Base-by-base conservation (phyloP, 2,797 vertebrate genomes). In the Paguma larvata region DNA sequence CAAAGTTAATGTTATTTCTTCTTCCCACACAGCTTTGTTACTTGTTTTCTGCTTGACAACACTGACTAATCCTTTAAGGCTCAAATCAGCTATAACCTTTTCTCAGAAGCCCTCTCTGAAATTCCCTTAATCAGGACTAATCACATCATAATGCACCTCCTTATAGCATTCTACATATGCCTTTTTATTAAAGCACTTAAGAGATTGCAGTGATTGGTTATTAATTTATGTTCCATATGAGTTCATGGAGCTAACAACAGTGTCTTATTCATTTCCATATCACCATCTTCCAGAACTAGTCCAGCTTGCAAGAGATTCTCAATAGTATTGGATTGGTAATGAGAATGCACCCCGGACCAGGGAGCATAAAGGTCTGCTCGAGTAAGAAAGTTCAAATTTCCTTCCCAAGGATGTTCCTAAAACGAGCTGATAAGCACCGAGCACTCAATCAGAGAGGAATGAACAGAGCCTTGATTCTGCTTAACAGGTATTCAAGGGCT, bases 71-170 rank as follows among this genome's bases (percentile, higher is more conserved):
- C 30, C 13, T 93, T 95, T 44, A 72, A 86, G 67, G 78, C n/a
- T 82, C 59, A 70, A 82, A 44, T 75, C 38, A 94, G 44, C 78
- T 59, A n/a, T 59, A 21, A 62, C 32, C 3, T 82, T 87, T 96
- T 90, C 48, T 68, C 44, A 78, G 21, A 70, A 77, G 48, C 11
- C 46, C 34, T 86, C 16, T 32, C 32, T 91, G 73, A 84, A 95
- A 75, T 65, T 83, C 3, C 12, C 41, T 68, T 62, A 77, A 51
- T 23, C 13, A 91, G 32, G 44, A 88, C 91, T 53, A 88, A 59
- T 68, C 25, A 41, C 25, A 32, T 68, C 32, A n/a, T 27, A n/a
- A 38, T 19, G 70, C 38, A 2, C 2, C 41, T 75, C 4, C 27
- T 46, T 21, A 62, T 0, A 70, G 34, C 13, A 65, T 53, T 59